phyloP scores from a whole-genome alignment of 2,113 vertebrate species.

The Myrmophylax atrothorax region DNA sequence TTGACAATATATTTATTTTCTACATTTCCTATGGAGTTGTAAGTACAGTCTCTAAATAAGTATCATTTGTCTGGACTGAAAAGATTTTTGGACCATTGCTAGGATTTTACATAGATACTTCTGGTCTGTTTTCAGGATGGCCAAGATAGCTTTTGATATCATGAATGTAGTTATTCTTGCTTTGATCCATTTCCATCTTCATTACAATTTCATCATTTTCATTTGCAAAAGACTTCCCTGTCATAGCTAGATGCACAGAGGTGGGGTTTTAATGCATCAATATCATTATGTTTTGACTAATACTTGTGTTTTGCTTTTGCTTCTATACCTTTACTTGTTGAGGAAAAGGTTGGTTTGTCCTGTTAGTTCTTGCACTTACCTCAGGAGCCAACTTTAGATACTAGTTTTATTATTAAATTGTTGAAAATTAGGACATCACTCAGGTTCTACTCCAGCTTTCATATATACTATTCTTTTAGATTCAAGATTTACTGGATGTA shows the following conservation, averaged over 20 bases:
- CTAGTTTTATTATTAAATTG: background rate
- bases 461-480: background rate
- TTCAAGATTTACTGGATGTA: background rate
- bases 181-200: background rate
- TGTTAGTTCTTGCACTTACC: background rate
- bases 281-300: background rate
- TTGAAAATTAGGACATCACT: background rate
- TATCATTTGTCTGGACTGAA: background rate
- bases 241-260: background rate
- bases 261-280: background rate
- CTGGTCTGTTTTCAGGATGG: background rate
- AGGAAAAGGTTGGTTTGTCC: background rate
- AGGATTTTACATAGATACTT: background rate
- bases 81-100: background rate
- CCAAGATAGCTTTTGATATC: background rate
- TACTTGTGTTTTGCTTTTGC: background rate
- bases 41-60: background rate
- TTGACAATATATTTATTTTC: background rate
- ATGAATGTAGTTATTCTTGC: background rate
- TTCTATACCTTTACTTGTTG: background rate
- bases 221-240: background rate
- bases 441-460: background rate
- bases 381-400: background rate
- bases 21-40: background rate
- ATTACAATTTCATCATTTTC: background rate